Conservation (phyloP, 2,113 vertebrate species). For the Lethenteron camtschaticum region DNA sequence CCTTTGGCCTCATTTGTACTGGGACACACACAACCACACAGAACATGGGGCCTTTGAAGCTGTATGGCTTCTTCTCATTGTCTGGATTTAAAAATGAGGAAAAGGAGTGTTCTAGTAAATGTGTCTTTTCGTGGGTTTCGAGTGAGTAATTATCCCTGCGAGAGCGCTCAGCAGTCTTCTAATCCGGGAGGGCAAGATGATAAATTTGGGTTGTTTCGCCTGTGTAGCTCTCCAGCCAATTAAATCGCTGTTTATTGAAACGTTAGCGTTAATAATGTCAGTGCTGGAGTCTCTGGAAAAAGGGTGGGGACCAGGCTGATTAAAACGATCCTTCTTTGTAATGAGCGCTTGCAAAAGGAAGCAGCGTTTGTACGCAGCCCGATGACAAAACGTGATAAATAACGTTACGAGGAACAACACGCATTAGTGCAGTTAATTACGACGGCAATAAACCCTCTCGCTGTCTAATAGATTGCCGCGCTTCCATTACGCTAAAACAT, state of each 20-base stretch:
- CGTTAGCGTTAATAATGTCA: slow-evolving; percentile 6
- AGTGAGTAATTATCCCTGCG: slow-evolving; percentile 3
- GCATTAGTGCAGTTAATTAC: slow-evolving; percentile 6
- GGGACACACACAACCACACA: too few relatives aligned
- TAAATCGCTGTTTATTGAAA: slow-evolving; percentile 6
- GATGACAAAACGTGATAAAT: slow-evolving; percentile 6
- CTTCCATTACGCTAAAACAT: slow-evolving; percentile 5
- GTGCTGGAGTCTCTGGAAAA: slow-evolving; percentile 2
- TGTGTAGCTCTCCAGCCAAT: slow-evolving; percentile 2
- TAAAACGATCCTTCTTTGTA: slow-evolving; percentile 6
- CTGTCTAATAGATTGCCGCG: slow-evolving; percentile 4
- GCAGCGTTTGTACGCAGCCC: slow-evolving; percentile 1
- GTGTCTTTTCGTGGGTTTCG: slow-evolving; percentile 3
- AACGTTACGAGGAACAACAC: not conserved
- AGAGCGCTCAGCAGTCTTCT: slow-evolving; percentile 1
- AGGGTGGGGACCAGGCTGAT: slow-evolving; percentile 2
- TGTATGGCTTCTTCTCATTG: too few relatives aligned
- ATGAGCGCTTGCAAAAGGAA: slow-evolving; percentile 1
- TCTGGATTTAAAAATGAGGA: not conserved
- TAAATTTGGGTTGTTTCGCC: slow-evolving; percentile 5
- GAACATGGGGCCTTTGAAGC: too few relatives aligned
- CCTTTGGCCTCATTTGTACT: too few relatives aligned
- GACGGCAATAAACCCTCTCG: slow-evolving; percentile 2
- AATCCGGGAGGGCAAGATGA: slow-evolving; percentile 1
- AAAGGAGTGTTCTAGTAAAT: not conserved